phyloP scores from a whole-genome alignment of 2,888 invertebrate genomes.

The Nymphalis c-album region DNA sequence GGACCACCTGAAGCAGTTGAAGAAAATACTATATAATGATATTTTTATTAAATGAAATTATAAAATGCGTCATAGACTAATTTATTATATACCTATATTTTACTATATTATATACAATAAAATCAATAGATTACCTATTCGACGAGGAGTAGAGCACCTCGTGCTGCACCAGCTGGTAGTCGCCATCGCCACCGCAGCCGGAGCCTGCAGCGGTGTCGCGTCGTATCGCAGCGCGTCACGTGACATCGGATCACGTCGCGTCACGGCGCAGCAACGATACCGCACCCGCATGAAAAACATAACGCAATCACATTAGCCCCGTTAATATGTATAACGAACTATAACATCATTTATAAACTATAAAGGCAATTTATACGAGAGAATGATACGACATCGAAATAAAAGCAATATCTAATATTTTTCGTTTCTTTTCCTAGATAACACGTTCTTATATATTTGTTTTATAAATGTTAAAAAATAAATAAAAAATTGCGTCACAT shows the following conservation, averaged over 20 bases:
- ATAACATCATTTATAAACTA: background rate
- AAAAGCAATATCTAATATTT: too few relatives aligned
- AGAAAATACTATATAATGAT: too few relatives aligned
- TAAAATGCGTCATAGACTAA: too few relatives aligned
- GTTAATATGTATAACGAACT: background rate
- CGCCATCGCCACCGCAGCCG: conserved; percentile 95
- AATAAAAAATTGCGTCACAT: background rate
- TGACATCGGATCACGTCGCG: conserved; percentile 30
- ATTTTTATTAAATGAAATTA: too few relatives aligned
- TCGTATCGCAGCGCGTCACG: conserved; percentile 35
- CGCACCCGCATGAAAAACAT: conserved; percentile 58
- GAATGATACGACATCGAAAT: background rate
- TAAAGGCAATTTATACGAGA: background rate
- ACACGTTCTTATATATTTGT: background rate
- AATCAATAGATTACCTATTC: conserved; percentile 85
- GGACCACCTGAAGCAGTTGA: too few relatives aligned
- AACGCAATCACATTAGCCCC: conserved; percentile 38
- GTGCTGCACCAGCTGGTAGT: conserved; percentile 99
- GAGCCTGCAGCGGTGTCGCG: conserved; percentile 78
- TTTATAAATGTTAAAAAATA: background rate
- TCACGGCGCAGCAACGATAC: conserved; percentile 41
- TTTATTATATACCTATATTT: too few relatives aligned
- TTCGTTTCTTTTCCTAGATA: background rate
- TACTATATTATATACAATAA: background rate
- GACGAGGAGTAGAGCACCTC: conserved; percentile 98